phyloP scores from a whole-genome alignment of 2,113 vertebrate species.

The Chrysemys picta region DNA sequence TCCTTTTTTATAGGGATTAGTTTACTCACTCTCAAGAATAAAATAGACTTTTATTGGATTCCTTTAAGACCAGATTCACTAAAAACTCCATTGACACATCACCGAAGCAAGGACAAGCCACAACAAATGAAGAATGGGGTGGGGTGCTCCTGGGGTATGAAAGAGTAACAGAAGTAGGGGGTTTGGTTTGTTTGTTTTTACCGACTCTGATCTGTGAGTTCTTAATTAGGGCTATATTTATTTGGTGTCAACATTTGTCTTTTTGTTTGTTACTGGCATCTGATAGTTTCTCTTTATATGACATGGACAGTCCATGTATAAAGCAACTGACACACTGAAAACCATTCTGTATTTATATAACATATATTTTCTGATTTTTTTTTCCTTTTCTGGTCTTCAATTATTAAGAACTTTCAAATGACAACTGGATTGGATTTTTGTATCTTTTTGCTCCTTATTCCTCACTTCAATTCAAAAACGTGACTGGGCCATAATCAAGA shows the following conservation, averaged over 20 bases:
- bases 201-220: fast-evolving
- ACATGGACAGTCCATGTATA: fast-evolving
- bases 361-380: fast-evolving
- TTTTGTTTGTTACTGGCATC: not conserved
- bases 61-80: not conserved
- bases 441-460: not conserved
- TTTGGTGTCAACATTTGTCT: fast-evolving
- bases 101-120: not conserved
- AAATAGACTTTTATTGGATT: not conserved
- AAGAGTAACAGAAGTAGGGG: not conserved
- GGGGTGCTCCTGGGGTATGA: fast-evolving
- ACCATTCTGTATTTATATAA: not conserved
- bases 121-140: fast-evolving
- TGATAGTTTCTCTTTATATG: not conserved
- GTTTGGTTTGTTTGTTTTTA: not conserved
- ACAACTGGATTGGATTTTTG: not conserved
- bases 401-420: not conserved
- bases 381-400: not conserved
- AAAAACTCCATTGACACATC: fast-evolving
- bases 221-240: not conserved
- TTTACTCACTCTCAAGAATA: not conserved
- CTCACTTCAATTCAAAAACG: not conserved
- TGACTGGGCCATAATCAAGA: fast-evolving
- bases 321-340: not conserved
- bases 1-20: not conserved